Conservation (phyloP, 2,113 vertebrate genomes). For the Indicator indicator region DNA sequence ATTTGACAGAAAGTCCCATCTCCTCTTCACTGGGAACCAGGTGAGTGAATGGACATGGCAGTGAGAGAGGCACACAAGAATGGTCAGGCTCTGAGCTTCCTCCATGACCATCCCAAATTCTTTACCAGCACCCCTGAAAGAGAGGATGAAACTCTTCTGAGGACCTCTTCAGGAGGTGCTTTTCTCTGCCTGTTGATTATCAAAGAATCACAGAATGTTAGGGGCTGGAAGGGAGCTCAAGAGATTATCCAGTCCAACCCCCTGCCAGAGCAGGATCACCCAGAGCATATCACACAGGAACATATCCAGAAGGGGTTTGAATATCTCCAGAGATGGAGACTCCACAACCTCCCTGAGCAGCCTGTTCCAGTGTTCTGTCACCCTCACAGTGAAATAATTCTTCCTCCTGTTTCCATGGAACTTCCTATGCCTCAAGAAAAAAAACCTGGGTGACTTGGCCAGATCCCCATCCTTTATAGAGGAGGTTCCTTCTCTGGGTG, state of each 20-base stretch:
- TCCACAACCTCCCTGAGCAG: too few relatives aligned
- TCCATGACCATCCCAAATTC: neutral
- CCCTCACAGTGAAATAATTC: too few relatives aligned
- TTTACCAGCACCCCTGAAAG: neutral
- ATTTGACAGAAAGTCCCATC: neutral
- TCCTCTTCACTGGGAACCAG: constrained; percentile 37
- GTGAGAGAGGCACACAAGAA: neutral
- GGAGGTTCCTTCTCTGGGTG: neutral
- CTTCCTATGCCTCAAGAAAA: too few relatives aligned
- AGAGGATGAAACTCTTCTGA: neutral
- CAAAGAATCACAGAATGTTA: neutral
- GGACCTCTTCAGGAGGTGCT: neutral
- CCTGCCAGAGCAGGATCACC: too few relatives aligned
- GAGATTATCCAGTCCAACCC: too few relatives aligned
- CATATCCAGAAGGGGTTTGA: too few relatives aligned
- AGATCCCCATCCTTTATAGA: neutral
- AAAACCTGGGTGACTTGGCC: neutral
- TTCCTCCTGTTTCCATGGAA: too few relatives aligned
- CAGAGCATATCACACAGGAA: too few relatives aligned
- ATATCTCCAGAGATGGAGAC: too few relatives aligned
- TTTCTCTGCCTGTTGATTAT: neutral
- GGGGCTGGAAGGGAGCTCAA: too few relatives aligned
- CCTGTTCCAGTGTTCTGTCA: too few relatives aligned
- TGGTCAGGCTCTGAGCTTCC: neutral
- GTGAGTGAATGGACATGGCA: constrained; percentile 9